Conservation (phyloP, 2,113 vertebrate genomes). For the Vulpes ferrilata region DNA sequence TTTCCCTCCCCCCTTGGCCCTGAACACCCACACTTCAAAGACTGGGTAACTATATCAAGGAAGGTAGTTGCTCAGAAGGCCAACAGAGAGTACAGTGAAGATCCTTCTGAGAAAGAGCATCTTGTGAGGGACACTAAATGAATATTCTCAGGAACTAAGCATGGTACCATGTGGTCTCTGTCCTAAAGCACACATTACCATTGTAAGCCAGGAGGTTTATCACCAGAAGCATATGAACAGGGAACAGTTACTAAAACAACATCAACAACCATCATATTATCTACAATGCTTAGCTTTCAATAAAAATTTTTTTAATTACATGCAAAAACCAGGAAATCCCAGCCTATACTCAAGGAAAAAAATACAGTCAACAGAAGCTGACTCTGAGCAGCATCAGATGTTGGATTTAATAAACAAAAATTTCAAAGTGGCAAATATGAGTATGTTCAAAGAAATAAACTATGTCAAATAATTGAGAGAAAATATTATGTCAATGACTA, state of each 20-base stretch:
- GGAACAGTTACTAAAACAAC: background rate
- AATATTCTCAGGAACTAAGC: background rate
- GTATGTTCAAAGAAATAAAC: background rate
- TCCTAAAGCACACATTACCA: background rate
- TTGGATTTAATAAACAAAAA: background rate
- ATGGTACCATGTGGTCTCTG: background rate
- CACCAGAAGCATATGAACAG: background rate
- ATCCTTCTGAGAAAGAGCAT: background rate
- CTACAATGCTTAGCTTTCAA: background rate
- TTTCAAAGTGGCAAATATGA: background rate
- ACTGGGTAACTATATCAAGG: background rate
- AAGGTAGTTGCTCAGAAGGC: background rate
- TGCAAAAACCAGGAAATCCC: background rate
- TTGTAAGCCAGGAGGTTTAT: background rate
- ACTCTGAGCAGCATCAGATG: constrained; percentile 10
- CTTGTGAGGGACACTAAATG: background rate
- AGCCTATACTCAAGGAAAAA: background rate
- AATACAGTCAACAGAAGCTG: background rate
- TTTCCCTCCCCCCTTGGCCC: background rate
- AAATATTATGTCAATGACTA: background rate
- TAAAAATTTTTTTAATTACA: background rate
- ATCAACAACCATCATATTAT: background rate
- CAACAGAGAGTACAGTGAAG: background rate
- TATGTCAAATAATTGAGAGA: background rate
- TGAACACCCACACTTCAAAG: background rate